Evolutionary conservation across 2,888 invertebrate species (phyloP), one percentile per base, ranked within the genome.

Genomic region (Sarcophaga subvicina): DNA sequence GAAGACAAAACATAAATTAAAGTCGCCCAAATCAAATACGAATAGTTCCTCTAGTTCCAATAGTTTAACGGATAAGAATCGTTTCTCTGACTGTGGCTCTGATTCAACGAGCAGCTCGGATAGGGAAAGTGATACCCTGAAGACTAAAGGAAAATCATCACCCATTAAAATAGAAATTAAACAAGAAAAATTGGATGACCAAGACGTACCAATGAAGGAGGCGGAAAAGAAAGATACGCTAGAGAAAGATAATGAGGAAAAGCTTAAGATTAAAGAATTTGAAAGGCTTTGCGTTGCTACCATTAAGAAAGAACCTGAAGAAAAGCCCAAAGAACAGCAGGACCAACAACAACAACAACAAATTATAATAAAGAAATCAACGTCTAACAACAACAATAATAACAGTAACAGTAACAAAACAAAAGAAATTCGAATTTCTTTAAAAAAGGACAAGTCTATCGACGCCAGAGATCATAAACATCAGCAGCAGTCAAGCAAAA

Each of bases 81-180:
- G 84, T 45, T 89, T 88, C 75, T 90, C 90, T 0, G 90, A 90
- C 62, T 90, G 90, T 73, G 90, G 89, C 25, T 89, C 89, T 2
- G 90, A 90, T 76, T 87, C 89, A 54, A 54, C 54, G 8, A 87
- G 88, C 11, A 72, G 66, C 17, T 73, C 83, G 1, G 86, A 71
- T 37, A 45, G 22, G 10, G 70, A 71, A 62, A 83, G 87, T 3
- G 83, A 71, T 37, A 69, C 59, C 25, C 66, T 27, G 87, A 87
- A 27, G 73, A 77, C 72, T 73, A 77, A 59, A 25, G 49, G 11
- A 25, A 85, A 83, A 80, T 66, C 54, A 49, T 27, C 62, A 27
- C 3, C 59, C 22, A 62, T 45, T 27, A 75, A 79, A 70, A 11
- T 75, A 63, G 71, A 70, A 62, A 67, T 69, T 62, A 73, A 80